phyloP scores from a whole-genome alignment of 2,888 invertebrate species.

The Cerastis rubricosa region DNA sequence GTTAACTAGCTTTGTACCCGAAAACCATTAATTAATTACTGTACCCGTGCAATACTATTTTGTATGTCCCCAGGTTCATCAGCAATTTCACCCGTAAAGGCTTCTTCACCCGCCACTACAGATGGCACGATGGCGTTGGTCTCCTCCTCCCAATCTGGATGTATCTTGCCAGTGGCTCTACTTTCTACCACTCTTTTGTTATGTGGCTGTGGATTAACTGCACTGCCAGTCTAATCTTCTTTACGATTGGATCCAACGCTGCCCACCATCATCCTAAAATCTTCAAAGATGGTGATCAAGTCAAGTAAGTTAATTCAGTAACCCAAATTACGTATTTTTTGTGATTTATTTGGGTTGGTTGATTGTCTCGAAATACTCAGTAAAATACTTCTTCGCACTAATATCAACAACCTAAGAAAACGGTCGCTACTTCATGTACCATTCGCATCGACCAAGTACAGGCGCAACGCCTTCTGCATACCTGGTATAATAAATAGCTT shows the following conservation, averaged over 20 bases:
- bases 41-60: not conserved
- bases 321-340: not conserved
- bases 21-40: not conserved
- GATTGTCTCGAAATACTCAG: no score
- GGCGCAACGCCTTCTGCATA: no score
- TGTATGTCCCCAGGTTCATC: slow-evolving; percentile 71
- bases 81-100: slow-evolving; percentile 75
- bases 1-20: not conserved
- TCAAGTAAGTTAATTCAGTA: slow-evolving; percentile 84
- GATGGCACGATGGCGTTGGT: slow-evolving; percentile 81
- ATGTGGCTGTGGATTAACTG: slow-evolving; percentile 91
- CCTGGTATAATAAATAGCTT: no score
- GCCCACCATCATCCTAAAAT: slow-evolving; percentile 94
- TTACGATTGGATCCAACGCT: slow-evolving; percentile 92
- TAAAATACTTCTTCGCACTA: no score
- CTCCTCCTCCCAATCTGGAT: slow-evolving; percentile 86
- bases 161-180: slow-evolving; percentile 78
- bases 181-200: slow-evolving; percentile 77
- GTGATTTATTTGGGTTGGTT: no score
- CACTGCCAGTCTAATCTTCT: slow-evolving; percentile 91
- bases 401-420: no score
- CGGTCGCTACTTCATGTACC: no score
- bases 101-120: slow-evolving; percentile 78
- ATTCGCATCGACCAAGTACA: no score
- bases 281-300: slow-evolving; percentile 95